phyloP scores from a whole-genome alignment of 2,888 invertebrate genomes.

The Chrysotoxum bicinctum region DNA sequence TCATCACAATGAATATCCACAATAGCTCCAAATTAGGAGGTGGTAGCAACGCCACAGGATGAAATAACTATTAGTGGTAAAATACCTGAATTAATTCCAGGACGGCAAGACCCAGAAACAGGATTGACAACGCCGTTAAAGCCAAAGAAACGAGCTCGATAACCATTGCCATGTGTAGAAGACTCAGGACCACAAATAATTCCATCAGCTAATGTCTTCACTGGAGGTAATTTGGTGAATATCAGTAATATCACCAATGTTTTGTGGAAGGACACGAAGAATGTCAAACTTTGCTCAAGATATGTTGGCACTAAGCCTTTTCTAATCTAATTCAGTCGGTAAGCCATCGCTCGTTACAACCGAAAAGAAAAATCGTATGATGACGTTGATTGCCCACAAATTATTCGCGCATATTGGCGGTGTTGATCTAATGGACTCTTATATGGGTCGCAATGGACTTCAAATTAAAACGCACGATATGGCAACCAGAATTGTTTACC shows the following conservation, averaged over 20 bases:
- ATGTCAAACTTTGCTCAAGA: too few species aligned
- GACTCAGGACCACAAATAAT: background rate
- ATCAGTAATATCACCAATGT: too few species aligned
- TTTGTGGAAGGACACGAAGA: too few species aligned
- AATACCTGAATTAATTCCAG: background rate
- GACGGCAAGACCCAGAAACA: background rate
- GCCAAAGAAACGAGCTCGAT: constrained; percentile 8
- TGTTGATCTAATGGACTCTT: constrained; percentile 75
- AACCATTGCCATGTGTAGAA: constrained; percentile 16
- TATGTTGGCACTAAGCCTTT: too few species aligned
- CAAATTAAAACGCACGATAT: constrained; percentile 70
- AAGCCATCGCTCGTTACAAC: too few species aligned
- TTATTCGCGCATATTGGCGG: constrained; percentile 73
- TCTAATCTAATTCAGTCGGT: too few species aligned
- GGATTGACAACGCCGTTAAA: constrained; percentile 22
- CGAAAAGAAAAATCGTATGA: too few species aligned
- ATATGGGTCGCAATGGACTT: constrained; percentile 73
- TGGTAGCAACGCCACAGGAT: too few species aligned
- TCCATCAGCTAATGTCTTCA: constrained; percentile 38
- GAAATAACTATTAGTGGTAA: too few species aligned
- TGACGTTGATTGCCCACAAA: too few species aligned
- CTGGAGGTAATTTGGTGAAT: constrained; percentile 8
- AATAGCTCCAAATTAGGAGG: too few species aligned
- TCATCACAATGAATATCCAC: too few species aligned
- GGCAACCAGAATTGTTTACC: constrained; percentile 69